phyloP scores from a whole-genome alignment of 2,888 invertebrate species.

The Ferrisia virgata region DNA sequence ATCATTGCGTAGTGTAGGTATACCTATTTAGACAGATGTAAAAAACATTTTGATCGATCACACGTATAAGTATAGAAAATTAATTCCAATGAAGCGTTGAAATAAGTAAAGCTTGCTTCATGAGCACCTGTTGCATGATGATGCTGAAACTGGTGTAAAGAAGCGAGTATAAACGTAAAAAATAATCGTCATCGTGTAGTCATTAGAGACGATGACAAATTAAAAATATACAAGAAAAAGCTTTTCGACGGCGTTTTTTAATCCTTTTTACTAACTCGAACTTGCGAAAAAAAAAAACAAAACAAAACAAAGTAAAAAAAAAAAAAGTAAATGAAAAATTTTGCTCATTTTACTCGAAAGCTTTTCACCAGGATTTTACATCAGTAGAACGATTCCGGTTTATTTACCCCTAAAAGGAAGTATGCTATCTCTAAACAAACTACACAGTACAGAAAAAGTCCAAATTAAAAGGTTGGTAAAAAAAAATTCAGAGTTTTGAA shows the following conservation, averaged over 20 bases:
- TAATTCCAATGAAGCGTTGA: not conserved
- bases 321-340: not conserved
- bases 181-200: not conserved
- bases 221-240: conserved; percentile 28
- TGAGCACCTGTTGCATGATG: not conserved
- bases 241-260: not conserved
- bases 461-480: not conserved
- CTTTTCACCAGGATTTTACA: not conserved
- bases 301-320: too few species aligned
- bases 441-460: not conserved
- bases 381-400: not conserved
- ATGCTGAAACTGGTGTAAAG: not conserved
- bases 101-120: not conserved
- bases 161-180: not conserved
- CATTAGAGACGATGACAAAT: not conserved
- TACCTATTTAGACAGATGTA: not conserved
- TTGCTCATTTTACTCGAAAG: not conserved
- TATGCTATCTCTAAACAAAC: not conserved
- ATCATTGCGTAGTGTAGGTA: not conserved
- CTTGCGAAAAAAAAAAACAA: not conserved
- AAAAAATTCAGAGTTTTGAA: not conserved
- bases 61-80: too few species aligned
- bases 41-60: conserved; percentile 4
- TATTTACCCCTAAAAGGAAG: not conserved
- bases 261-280: not conserved